Evolutionary conservation across 2,797 vertebrate species (phyloP).

Genomic region (Setipinna tenuifilis): DNA sequence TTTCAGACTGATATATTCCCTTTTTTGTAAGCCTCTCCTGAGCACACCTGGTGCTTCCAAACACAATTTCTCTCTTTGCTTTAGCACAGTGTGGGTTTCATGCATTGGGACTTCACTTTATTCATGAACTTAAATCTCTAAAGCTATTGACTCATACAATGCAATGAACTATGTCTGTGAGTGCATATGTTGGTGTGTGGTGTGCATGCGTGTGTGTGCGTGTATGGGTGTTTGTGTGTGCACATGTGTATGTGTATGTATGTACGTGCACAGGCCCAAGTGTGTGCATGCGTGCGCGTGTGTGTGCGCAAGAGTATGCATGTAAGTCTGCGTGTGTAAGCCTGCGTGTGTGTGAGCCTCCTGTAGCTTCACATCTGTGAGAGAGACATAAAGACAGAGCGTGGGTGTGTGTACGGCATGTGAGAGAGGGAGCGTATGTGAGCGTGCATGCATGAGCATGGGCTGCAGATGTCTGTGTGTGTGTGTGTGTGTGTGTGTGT

Average conservation of each 20-base stretch:
- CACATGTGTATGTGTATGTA: constrained; percentile 17
- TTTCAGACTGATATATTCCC: neutral
- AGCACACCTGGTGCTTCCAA: constrained; percentile 8
- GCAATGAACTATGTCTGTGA: neutral
- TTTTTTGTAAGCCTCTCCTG: neutral
- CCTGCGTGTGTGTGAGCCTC: constrained; percentile 35
- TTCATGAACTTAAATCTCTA: neutral
- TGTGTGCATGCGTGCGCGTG: neutral
- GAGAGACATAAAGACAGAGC: constrained; percentile 19
- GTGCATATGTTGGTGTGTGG: neutral
- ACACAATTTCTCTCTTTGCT: neutral
- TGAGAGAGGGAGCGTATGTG: constrained; percentile 35
- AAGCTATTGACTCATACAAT: neutral
- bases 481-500: constrained; percentile 20
- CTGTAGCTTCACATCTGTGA: constrained; percentile 19
- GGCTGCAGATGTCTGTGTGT: constrained; percentile 42
- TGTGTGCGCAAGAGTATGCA: neutral
- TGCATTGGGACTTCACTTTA: constrained; percentile 2
- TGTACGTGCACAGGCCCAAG: constrained; percentile 38
- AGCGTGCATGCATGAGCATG: constrained; percentile 48
- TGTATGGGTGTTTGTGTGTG: constrained; percentile 42
- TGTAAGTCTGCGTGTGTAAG: constrained; percentile 7
- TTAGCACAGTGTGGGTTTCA: neutral
- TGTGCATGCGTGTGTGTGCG: neutral
- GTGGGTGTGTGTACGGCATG: constrained; percentile 27